phyloP scores from a whole-genome alignment of 2,113 vertebrate genomes.

The Lepidothrix coronata region DNA sequence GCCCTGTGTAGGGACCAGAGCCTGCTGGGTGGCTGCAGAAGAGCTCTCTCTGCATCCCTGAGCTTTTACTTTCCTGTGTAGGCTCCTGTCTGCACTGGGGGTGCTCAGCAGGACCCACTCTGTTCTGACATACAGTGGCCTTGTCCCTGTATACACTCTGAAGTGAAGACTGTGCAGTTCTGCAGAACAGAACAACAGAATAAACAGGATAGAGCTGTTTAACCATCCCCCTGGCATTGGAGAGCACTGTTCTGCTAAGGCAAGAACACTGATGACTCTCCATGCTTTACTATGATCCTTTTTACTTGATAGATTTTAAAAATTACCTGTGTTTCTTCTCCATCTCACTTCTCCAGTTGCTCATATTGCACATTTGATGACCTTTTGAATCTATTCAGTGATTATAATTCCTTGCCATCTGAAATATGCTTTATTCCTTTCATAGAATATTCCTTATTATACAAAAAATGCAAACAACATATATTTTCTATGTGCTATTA shows the following conservation, averaged over 20 bases:
- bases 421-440: background rate
- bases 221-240: background rate
- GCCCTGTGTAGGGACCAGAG: accelerated
- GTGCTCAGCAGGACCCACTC: background rate
- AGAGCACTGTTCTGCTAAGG: background rate
- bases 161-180: background rate
- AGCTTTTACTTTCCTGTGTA: background rate
- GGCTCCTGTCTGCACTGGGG: accelerated
- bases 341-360: background rate
- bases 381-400: background rate
- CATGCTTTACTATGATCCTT: background rate
- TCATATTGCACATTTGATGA: background rate
- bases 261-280: background rate
- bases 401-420: background rate
- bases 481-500: background rate
- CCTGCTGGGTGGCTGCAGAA: background rate
- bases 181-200: background rate
- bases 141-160: background rate
- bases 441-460: background rate
- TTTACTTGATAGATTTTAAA: background rate
- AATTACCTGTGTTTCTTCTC: background rate
- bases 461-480: background rate
- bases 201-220: background rate
- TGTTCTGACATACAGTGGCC: no score
- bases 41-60: background rate